Base-by-base conservation (phyloP, 2,797 vertebrate genomes). In the Oreortyx pictus region DNA sequence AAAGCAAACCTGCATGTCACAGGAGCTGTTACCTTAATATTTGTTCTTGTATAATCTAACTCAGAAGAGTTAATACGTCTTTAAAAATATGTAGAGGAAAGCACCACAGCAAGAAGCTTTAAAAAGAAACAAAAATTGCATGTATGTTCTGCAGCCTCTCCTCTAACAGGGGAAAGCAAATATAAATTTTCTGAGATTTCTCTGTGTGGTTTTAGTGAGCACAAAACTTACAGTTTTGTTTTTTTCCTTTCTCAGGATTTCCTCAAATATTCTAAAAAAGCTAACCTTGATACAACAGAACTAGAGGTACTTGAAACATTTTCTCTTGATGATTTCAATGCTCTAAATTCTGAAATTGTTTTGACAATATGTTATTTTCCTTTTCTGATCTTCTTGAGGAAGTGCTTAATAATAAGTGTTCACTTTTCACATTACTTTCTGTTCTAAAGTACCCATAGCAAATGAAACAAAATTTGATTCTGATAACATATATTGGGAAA, bases 201-300 rank as follows among this genome's bases (percentile, higher is more conserved):
- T 60, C 7, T 25, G 83, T 83, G 31, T 33, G 44, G 44, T 73
- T 73, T 74, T 75, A 74, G 52, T n/a, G 25, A 80, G 16, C 59
- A 86, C 49, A 89, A 2, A 50, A 62, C 37, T 78, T 27, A 46
- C 27, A 2, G 23, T 85, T 16, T 2, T 71, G 65, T 18, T 75
- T 60, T 60, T 67, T 92, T 89, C 14, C 74, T 82, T 87, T 91
- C 92, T 35, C 91, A 99, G 99, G 99, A 99, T 96, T 99, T 99
- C 97, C 98, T 99, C 86, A 99, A 99, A 96, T 99, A 98, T 90
- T 99, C 99, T 89, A 99, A 98, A 97, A 99, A 99, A 95, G 98
- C 98, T 65, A 99, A 98, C 83, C 96, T 99, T 73, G 99, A 99
- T 91, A 98, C 98, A 12, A 91, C 97, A 27, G 99, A 99, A 92